phyloP scores from a whole-genome alignment of 2,888 invertebrate genomes.

The Aporophyla nigra region DNA sequence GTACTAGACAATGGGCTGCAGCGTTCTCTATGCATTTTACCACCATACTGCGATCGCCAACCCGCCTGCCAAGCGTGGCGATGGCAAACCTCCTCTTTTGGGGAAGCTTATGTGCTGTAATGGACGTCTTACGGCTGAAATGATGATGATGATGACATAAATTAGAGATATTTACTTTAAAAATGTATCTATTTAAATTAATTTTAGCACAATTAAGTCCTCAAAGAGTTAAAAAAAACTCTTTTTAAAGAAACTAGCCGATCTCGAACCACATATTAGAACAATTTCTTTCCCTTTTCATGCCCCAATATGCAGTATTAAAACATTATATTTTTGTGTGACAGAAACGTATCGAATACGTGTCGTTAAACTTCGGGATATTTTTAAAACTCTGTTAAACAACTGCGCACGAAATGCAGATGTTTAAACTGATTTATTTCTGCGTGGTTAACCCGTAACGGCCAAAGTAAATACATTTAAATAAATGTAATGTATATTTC shows the following conservation, averaged over 20 bases:
- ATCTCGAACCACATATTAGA: not conserved
- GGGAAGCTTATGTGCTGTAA: no score
- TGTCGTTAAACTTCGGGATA: slow-evolving; percentile 17
- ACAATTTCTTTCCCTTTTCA: slow-evolving; percentile 1
- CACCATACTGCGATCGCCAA: no score
- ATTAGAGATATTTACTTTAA: not conserved
- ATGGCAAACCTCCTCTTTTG: no score
- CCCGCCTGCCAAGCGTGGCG: no score
- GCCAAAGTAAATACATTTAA: slow-evolving; percentile 1
- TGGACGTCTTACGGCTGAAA: no score
- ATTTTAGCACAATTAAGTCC: not conserved
- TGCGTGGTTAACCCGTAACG: slow-evolving; percentile 10
- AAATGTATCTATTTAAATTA: not conserved
- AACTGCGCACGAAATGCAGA: slow-evolving; percentile 27
- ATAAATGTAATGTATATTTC: not conserved
- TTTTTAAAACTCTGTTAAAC: slow-evolving; percentile 35
- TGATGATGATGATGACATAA: no score
- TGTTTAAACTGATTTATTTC: slow-evolving; percentile 43
- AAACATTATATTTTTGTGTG: slow-evolving; percentile 3
- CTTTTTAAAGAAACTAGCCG: not conserved
- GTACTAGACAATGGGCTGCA: no score
- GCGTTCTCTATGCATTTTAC: no score
- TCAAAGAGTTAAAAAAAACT: not conserved
- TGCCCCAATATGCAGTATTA: not conserved
- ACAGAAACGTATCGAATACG: slow-evolving; percentile 7